Conservation (phyloP, 92 coral and sea anemone genomes). For the Epizoanthus stellaris region DNA sequence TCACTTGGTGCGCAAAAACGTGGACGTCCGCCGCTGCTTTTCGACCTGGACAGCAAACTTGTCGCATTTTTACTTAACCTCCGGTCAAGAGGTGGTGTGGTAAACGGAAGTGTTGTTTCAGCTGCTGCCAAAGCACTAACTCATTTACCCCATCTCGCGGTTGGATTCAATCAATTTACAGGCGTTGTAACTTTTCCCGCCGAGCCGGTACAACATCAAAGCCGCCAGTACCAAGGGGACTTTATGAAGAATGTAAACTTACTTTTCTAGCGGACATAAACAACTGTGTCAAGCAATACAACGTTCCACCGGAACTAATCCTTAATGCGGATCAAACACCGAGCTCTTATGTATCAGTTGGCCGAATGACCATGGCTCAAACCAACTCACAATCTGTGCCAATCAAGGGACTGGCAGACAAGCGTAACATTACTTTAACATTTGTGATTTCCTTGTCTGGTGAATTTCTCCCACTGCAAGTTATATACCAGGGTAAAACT, state of each 20-base stretch:
- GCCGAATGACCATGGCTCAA: constrained; percentile 77
- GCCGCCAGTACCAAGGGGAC: no score
- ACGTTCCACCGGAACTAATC: constrained; percentile 7
- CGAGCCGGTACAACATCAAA: constrained; percentile 14
- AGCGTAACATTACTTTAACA: constrained; percentile 54
- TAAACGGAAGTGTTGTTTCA: constrained; percentile 24
- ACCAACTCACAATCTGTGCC: constrained; percentile 62
- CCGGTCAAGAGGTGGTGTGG: constrained; percentile 36
- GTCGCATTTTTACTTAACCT: no score
- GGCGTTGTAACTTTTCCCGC: constrained; percentile 64
- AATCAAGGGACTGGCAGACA: constrained; percentile 59
- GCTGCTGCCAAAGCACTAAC: constrained; percentile 27
- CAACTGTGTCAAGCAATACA: no score
- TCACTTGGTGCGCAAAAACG: constrained; percentile 33
- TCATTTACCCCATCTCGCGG: constrained; percentile 59
- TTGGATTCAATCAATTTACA: constrained; percentile 68
- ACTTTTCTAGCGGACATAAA: no score
- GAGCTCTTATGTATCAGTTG: constrained; percentile 75
- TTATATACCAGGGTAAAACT: constrained; percentile 65
- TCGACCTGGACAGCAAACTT: constrained; percentile 6
- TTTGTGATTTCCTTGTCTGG: constrained; percentile 60
- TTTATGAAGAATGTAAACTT: neutral
- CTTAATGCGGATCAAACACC: constrained; percentile 78
- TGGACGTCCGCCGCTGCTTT: constrained; percentile 58
- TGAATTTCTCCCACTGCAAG: constrained; percentile 65